Base-by-base conservation (phyloP, 2,113 vertebrate species). In the Heterochromis multidens region DNA sequence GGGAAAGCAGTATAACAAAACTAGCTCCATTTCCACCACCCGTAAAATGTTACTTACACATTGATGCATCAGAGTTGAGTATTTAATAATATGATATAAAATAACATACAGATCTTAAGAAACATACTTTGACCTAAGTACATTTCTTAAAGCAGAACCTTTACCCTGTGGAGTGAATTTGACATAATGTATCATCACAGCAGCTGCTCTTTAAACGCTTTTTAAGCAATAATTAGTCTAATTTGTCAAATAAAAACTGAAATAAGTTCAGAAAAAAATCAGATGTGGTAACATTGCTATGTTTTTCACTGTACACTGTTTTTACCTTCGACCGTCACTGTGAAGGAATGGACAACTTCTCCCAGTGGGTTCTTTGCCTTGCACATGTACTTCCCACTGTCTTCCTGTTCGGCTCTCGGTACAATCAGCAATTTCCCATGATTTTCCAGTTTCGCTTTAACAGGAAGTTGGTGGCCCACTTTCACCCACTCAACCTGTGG, bases 321-420 rank as follows among this genome's bases (percentile, higher is more conserved):
- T 31, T 89, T 93, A 99, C 99, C 99, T 97, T 99, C 98, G 5
- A 99, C 96, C 0, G 72, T 95, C 43, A 99, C 96, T 0, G 89
- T 95, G 92, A 99, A 99, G 85, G 96, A 93, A 14, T 98, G 97
- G 9, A 84, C 63, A 3, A 43, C 88, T 56, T 92, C 92, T 78
- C 98, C 98, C 52, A 96, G 82, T 27, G 29, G 4, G 89, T 99
- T 99, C 87, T 76, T 96, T 8, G 98, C 98, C 1, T 89, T 97
- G 93, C 99, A 99, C 80, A 95, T 95, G 90, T 99, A 99, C 1
- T 92, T 96, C 37, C 99, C 99, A 25, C 93, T 90, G 82, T 99
- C 98, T 0, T 88, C 93, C 14, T 95, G 91, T 7, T 96, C 96
- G 11, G 97, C 95, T 14, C 91, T 76, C 0, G 97, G 95, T 19